These are phyloP conservation scores for Ibycter americanus DNA, from an alignment of 2,797 vertebrate genomes.

Conservation along the genomic window DNA sequence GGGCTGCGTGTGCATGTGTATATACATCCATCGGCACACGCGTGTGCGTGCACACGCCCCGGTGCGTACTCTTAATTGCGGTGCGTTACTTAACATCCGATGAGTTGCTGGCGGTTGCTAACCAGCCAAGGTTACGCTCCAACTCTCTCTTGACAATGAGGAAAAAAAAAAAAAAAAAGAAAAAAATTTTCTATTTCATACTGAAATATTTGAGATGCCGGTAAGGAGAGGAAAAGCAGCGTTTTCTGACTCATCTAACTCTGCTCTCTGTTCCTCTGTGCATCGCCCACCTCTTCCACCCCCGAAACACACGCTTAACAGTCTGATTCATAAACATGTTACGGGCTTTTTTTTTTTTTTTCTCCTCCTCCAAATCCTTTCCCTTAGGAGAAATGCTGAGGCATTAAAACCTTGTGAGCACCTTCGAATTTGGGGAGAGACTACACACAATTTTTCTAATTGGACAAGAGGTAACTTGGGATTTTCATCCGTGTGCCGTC, in stretches of 20 bases:
- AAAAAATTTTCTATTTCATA: background rate
- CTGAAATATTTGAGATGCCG: conserved; percentile 2
- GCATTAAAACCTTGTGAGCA: background rate
- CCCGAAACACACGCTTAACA: conserved; percentile 61
- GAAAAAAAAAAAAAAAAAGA: too few relatives aligned
- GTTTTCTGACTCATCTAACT: conserved; percentile 72
- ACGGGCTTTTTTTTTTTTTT: background rate
- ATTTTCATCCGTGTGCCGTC: accelerated
- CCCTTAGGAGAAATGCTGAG: conserved; percentile 44
- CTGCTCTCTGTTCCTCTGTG: conserved; percentile 46
- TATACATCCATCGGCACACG: background rate
- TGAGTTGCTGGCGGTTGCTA: background rate
- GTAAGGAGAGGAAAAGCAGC: conserved; percentile 18
- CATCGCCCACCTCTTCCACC: conserved; percentile 71
- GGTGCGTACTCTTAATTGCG: accelerated
- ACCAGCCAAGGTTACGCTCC: conserved; percentile 12
- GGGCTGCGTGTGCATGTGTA: accelerated
- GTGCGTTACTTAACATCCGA: accelerated
- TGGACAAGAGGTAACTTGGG: background rate
- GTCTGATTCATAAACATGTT: conserved; percentile 70
- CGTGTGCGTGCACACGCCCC: accelerated
- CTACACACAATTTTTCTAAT: background rate
- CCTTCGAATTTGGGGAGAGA: background rate
- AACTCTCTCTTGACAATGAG: background rate
- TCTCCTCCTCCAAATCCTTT: background rate